Percentiles rank a stretch among this genome's conserved stretches.
Evolutionary conservation across 1,140 invertebrate species (phyloP).

Genomic region (Akabosia matsudoensis): DNA sequence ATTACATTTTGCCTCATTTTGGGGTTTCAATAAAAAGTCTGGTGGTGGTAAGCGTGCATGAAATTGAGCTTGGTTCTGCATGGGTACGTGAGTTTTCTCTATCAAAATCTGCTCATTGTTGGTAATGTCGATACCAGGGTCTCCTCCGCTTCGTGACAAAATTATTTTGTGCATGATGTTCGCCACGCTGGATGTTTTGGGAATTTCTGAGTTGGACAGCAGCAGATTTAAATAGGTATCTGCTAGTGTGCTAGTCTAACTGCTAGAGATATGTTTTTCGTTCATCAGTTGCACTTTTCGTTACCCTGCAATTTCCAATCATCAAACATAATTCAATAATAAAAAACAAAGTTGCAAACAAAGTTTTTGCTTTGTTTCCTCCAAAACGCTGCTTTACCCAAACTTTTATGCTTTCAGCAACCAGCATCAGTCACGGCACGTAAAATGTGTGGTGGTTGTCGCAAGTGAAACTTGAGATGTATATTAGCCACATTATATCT

Average conservation of each 20-base stretch:
- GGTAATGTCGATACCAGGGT: background rate
- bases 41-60: background rate
- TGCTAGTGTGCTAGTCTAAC: no score
- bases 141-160: conserved; percentile 1
- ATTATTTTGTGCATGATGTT: background rate
- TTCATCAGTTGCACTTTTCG: no score
- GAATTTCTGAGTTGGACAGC: background rate
- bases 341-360: no score
- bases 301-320: no score
- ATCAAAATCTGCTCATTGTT: background rate
- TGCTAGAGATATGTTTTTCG: no score
- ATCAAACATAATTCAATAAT: no score
- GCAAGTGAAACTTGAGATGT: background rate
- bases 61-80: background rate
- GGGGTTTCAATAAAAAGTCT: no score
- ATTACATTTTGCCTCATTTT: no score
- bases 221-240: no score
- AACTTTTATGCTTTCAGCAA: background rate
- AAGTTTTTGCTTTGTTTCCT: no score
- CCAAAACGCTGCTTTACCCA: background rate
- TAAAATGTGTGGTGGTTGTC: background rate
- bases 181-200: background rate
- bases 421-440: background rate
- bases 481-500: background rate
- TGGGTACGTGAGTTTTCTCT: background rate